Evolutionary conservation across 2,113 vertebrate genomes (phyloP).

Genomic region (Crotalus horridus): DNA sequence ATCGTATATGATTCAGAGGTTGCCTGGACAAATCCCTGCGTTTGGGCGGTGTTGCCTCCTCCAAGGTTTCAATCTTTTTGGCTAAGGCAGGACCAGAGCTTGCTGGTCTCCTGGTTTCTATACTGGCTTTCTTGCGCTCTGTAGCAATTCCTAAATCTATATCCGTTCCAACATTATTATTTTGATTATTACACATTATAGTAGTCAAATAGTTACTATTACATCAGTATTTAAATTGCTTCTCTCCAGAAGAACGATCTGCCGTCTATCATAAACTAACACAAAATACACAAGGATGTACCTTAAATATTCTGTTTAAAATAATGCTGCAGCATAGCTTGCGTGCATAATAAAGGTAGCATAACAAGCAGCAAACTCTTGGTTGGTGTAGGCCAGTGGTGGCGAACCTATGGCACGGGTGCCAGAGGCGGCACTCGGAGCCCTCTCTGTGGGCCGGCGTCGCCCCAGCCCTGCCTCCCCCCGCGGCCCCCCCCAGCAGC

Average conservation of each 20-base stretch:
- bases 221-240: neutral
- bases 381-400: neutral
- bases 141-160: neutral
- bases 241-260: neutral
- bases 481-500: no score
- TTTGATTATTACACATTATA: neutral
- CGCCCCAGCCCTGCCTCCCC: no score
- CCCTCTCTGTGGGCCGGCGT: no score
- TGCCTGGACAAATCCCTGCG: no score
- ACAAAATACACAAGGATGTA: neutral
- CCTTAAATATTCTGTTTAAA: neutral
- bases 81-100: no score
- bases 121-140: neutral
- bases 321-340: neutral
- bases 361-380: neutral
- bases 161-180: neutral
- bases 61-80: no score
- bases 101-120: no score
- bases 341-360: neutral
- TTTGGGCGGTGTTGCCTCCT: no score
- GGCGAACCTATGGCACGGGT: no score
- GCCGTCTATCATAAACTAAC: neutral
- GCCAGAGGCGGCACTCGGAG: no score
- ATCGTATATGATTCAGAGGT: no score
- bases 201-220: neutral